Conservation (phyloP, 92 coral and sea anemone genomes). For the Isaurus tuberculatus region DNA sequence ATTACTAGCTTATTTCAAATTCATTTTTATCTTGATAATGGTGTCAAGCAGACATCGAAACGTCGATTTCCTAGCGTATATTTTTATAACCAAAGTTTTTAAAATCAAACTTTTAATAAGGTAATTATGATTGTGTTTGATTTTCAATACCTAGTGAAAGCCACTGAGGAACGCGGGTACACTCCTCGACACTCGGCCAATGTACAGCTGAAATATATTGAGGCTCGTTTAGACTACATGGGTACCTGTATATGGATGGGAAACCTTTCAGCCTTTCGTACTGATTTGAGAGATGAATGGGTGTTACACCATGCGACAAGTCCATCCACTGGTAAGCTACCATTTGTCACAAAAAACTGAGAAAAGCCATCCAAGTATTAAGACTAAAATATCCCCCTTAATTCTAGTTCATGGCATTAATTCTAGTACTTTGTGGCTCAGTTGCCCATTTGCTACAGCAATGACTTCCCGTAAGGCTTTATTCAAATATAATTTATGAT, state of each 20-base stretch:
- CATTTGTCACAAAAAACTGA: background rate
- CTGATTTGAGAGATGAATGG: conserved; percentile 94
- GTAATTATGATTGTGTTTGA: background rate
- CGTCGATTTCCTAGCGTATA: too few relatives aligned
- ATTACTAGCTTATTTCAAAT: too few relatives aligned
- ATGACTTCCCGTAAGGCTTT: too few relatives aligned
- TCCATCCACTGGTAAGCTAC: conserved; percentile 83
- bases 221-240: conserved; percentile 97
- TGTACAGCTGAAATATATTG: conserved; percentile 81
- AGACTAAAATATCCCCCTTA: background rate
- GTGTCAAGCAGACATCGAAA: too few relatives aligned
- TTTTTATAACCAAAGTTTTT: too few relatives aligned
- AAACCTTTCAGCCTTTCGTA: conserved; percentile 81
- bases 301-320: conserved; percentile 76
- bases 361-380: background rate
- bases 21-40: too few relatives aligned
- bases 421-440: too few relatives aligned
- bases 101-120: too few relatives aligned
- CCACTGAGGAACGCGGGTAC: conserved; percentile 87
- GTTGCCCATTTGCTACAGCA: too few relatives aligned
- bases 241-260: conserved; percentile 98
- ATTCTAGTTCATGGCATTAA: too few relatives aligned
- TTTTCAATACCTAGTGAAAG: conserved; percentile 62
- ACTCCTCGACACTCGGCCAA: conserved; percentile 81
- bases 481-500: too few relatives aligned